Evolutionary conservation across 1,140 invertebrate species (phyloP).

Genomic region (Drosophila biarmipes): DNA sequence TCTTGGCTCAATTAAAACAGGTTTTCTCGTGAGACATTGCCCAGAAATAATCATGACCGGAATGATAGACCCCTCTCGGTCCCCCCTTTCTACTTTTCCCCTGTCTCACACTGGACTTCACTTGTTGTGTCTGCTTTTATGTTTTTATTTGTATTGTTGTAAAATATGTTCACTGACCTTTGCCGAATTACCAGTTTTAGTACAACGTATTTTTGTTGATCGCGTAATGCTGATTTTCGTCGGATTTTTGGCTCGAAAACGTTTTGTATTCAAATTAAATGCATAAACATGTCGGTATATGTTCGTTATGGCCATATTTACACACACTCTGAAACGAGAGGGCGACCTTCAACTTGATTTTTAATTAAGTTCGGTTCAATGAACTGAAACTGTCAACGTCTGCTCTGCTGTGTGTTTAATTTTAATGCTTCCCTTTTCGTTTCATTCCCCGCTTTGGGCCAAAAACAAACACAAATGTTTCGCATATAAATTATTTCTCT

Average conservation of each 20-base stretch:
- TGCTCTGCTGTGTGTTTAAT: constrained; percentile 45
- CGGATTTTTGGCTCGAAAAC: constrained; percentile 7
- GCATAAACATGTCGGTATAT: constrained; percentile 21
- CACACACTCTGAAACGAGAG: constrained; percentile 7
- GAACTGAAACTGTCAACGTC: constrained; percentile 74
- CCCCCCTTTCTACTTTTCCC: constrained; percentile 4
- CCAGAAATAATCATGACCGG: constrained; percentile 61
- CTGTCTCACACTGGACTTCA: constrained; percentile 6
- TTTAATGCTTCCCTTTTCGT: constrained; percentile 51
- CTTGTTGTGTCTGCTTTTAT: constrained; percentile 58
- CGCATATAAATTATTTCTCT: constrained; percentile 31
- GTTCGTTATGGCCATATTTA: constrained; percentile 40
- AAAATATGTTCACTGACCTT: constrained; percentile 80
- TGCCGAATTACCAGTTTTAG: constrained; percentile 71
- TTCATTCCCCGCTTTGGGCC: constrained; percentile 1
- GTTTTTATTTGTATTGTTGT: constrained; percentile 56
- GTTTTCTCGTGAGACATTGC: constrained; percentile 49
- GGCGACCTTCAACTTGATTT: constrained; percentile 82
- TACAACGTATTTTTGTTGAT: constrained; percentile 20
- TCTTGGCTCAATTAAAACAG: constrained; percentile 71
- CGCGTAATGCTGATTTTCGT: constrained; percentile 20
- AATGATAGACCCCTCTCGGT: constrained; percentile 34
- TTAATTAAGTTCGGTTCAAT: constrained; percentile 82
- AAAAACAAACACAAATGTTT: constrained; percentile 47
- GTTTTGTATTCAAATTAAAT: constrained; percentile 41